Percentiles rank a stretch among this genome's conserved stretches.
Conservation (phyloP, 2,888 invertebrate species). For the Cerceris ruficornis region DNA sequence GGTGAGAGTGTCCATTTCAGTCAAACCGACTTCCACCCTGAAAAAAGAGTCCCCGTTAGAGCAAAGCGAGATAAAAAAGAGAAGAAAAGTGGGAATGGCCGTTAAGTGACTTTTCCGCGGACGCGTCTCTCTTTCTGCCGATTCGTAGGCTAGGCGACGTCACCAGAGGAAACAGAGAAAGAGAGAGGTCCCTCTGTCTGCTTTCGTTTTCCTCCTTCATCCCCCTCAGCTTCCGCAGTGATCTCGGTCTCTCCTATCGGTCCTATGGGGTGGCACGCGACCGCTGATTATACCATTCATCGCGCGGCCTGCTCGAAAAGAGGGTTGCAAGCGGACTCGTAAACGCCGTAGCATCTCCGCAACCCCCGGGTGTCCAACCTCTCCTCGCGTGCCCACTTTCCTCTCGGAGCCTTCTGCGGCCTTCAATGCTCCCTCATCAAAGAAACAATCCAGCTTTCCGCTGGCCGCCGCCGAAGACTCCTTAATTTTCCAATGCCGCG, state of each 20-base stretch:
- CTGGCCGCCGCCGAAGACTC: conserved; percentile 55
- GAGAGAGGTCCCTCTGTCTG: conserved; percentile 43
- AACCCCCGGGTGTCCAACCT: conserved; percentile 16
- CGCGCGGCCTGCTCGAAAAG: conserved; percentile 73
- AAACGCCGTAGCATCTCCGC: conserved; percentile 73
- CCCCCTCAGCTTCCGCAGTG: conserved; percentile 37
- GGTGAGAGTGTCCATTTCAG: no score
- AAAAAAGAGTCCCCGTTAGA: not conserved
- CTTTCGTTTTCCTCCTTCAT: conserved; percentile 21
- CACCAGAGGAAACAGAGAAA: not conserved
- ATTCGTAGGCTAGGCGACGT: conserved; percentile 35
- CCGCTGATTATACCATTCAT: conserved; percentile 82
- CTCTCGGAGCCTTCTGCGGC: conserved; percentile 43
- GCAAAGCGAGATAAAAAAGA: not conserved
- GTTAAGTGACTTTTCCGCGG: conserved; percentile 53
- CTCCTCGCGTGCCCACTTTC: conserved; percentile 41
- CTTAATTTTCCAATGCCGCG: conserved; percentile 50
- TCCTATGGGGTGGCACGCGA: conserved; percentile 78
- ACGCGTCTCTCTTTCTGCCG: conserved; percentile 38
- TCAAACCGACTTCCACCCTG: not conserved
- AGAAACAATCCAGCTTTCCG: conserved; percentile 76
- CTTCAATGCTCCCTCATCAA: conserved; percentile 80
- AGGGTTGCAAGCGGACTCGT: conserved; percentile 76
- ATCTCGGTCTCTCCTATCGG: conserved; percentile 46
- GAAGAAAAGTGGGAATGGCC: not conserved